phyloP scores from a whole-genome alignment of 1,140 invertebrate species.

The Araneus ventricosus region DNA sequence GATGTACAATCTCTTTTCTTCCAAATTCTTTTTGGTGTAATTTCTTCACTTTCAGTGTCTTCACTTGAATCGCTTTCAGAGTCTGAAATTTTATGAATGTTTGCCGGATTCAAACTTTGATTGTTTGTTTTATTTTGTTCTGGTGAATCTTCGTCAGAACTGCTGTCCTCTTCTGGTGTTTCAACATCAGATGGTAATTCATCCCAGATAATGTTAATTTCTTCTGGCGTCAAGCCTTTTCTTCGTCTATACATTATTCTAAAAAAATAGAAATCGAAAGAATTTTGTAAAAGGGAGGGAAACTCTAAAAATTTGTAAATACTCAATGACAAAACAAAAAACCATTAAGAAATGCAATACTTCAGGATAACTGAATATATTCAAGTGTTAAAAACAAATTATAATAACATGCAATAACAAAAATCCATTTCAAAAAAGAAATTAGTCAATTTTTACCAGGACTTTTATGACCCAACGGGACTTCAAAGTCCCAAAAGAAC shows the following conservation, averaged over 20 bases:
- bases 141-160: slow-evolving; percentile 42
- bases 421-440: slow-evolving; percentile 32
- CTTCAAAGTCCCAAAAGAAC: slow-evolving; percentile 36
- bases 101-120: neutral
- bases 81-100: slow-evolving; percentile 37
- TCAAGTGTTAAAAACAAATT: slow-evolving; percentile 54
- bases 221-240: slow-evolving; percentile 50
- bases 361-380: slow-evolving; percentile 29
- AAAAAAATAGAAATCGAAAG: slow-evolving; percentile 41
- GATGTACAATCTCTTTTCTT: slow-evolving; percentile 29
- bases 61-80: slow-evolving; percentile 48
- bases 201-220: slow-evolving; percentile 51
- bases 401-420: slow-evolving; percentile 44
- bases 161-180: slow-evolving; percentile 45
- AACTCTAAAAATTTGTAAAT: slow-evolving; percentile 55
- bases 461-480: slow-evolving; percentile 18
- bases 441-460: slow-evolving; percentile 15
- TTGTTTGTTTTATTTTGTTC: neutral
- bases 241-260: slow-evolving; percentile 28
- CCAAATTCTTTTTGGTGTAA: slow-evolving; percentile 42
- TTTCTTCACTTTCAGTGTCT: slow-evolving; percentile 29
- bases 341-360: slow-evolving; percentile 39
- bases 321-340: slow-evolving; percentile 54
- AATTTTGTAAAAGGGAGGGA: neutral
- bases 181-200: slow-evolving; percentile 47